Evolutionary conservation across 2,113 vertebrate species (phyloP).

Genomic region (Gobiocypris rarus): DNA sequence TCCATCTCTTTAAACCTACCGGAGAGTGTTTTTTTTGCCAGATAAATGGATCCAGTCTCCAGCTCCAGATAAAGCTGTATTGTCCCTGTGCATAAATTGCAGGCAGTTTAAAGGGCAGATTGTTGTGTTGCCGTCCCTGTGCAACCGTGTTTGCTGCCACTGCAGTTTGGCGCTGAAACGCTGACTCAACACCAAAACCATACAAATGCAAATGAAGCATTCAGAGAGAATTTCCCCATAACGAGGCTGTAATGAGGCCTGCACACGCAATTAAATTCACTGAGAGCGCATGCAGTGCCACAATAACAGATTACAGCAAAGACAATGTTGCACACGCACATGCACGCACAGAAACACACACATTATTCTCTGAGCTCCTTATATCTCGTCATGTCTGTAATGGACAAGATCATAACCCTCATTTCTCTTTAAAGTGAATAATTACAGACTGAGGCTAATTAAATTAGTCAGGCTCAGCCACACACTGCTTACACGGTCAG

Average conservation of each 20-base stretch:
- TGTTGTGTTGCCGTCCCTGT: slow-evolving; percentile 15
- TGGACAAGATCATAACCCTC: slow-evolving; percentile 44
- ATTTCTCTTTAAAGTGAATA: slow-evolving; percentile 39
- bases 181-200: slow-evolving; percentile 41
- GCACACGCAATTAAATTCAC: slow-evolving; percentile 36
- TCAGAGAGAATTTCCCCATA: slow-evolving; percentile 38
- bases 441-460: slow-evolving; percentile 34
- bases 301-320: slow-evolving; percentile 29
- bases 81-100: slow-evolving; percentile 29
- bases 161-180: slow-evolving; percentile 31
- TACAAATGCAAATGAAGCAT: slow-evolving; percentile 44
- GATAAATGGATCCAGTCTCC: background rate
- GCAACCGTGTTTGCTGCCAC: slow-evolving; percentile 17
- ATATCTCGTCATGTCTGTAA: slow-evolving; percentile 40
- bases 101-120: slow-evolving; percentile 30
- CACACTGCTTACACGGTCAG: slow-evolving; percentile 6
- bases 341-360: background rate
- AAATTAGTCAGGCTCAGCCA: slow-evolving; percentile 37
- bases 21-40: slow-evolving; percentile 1
- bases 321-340: slow-evolving; percentile 26
- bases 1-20: background rate
- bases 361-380: slow-evolving; percentile 33
- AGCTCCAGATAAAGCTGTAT: slow-evolving; percentile 33
- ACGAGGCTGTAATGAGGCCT: slow-evolving; percentile 36
- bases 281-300: background rate